These are phyloP conservation scores for Aleiodes sp. DNA, from an alignment of 1,140 invertebrate species.

Conservation along the genomic window DNA sequence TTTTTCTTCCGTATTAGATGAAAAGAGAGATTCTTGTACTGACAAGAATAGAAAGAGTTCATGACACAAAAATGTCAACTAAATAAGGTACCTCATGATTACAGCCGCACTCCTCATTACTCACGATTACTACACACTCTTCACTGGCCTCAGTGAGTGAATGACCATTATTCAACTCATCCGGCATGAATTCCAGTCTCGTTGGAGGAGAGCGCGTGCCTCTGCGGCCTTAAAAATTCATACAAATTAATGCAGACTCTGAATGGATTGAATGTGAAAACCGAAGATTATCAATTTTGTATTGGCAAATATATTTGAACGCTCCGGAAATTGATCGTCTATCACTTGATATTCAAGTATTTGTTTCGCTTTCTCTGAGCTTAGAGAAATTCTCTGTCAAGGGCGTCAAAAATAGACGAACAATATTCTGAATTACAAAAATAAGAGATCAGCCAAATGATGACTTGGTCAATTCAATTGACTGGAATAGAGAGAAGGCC, in stretches of 20 bases:
- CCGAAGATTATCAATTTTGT: too few relatives aligned
- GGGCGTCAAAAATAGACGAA: too few relatives aligned
- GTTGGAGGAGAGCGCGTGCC: not conserved
- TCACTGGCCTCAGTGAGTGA: conserved; percentile 12
- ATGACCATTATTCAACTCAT: conserved; percentile 34
- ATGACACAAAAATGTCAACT: not conserved
- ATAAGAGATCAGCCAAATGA: not conserved
- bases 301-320: too few relatives aligned
- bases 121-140: conserved; percentile 17
- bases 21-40: not conserved
- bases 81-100: not conserved
- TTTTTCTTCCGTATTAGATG: too few relatives aligned
- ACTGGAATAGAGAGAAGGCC: conserved; percentile 18
- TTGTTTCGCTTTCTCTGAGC: too few relatives aligned
- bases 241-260: not conserved
- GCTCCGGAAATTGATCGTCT: too few relatives aligned
- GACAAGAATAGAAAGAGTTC: not conserved
- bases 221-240: not conserved
- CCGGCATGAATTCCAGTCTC: conserved; percentile 30
- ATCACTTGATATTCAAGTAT: too few relatives aligned
- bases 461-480: conserved; percentile 21
- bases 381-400: too few relatives aligned
- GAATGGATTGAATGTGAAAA: too few relatives aligned
- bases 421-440: not conserved
- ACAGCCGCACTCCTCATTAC: not conserved